Evolutionary conservation across 1,140 invertebrate species (phyloP), one percentile per base, ranked within the genome.

Genomic region (Cotesia vestalis): DNA sequence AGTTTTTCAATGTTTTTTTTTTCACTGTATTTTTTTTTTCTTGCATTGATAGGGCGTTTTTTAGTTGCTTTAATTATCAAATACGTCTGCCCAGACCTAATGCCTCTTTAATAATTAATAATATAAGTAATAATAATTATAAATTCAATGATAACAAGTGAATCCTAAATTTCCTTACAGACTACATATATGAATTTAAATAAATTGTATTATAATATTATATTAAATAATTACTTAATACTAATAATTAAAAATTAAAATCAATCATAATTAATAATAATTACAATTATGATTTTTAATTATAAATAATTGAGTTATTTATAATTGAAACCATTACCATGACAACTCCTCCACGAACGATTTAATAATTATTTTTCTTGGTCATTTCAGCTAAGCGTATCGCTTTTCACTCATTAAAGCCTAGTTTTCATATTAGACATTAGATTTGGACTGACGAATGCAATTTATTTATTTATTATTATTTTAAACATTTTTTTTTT

Each of bases 381-480:
- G 12, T 14, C 12, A 14, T 17, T 55, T 60, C 20, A 60, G 20
- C 17, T 60, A 60, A 60, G 59, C 59, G 59, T 60, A 60, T 60
- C 59, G 59, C 20, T 60, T 60, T 60, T 60, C 20, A 20, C 59
- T 60, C 59, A 60, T 60, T 60, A 60, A 60, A 60, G 59, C 59
- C 59, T 34, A 60, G 20, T 60, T 60, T 60, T 11, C 20, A 60
- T 12, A 35, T 35, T 20, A 20, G 59, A 60, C 59, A 60, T 60
- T 60, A 60, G 59, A 60, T 60, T 34, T 12, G 59, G 59, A 60
- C 20, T 60, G 59, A 60, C 20, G 20, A 60, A 60, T 60, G 6
- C 4, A 34, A 20, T 27, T 60, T 27, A 27, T 27, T 60, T 20
- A 14, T n/a, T 55, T n/a, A 17, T 17, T 14, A n/a, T 55, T 55